Evolutionary conservation across 1,140 invertebrate genomes (phyloP).

Genomic region (Drosophila tani): DNA sequence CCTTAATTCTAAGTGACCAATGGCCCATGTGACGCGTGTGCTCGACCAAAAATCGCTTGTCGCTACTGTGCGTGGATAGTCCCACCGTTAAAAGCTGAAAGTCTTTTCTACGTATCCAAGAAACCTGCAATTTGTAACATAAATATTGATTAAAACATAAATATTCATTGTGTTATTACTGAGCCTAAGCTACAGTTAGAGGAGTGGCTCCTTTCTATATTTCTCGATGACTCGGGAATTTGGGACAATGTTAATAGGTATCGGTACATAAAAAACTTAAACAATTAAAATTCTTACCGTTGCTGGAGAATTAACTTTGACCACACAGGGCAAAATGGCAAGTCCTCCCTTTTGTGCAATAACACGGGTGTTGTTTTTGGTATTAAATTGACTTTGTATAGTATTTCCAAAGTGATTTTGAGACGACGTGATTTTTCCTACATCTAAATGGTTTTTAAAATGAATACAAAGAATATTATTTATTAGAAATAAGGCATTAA

Average conservation of each 20-base stretch:
- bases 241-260: no score
- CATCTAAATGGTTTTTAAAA: conserved; percentile 55
- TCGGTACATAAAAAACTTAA: no score
- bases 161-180: conserved; percentile 1
- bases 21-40: conserved; percentile 91
- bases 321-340: conserved; percentile 89
- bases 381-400: conserved; percentile 84
- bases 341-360: conserved; percentile 90
- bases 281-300: conserved; percentile 87
- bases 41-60: conserved; percentile 91
- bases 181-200: background rate
- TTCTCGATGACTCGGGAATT: no score
- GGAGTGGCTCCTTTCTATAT: no score
- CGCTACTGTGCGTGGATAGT: conserved; percentile 89
- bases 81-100: conserved; percentile 91
- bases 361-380: conserved; percentile 87
- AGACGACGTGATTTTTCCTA: conserved; percentile 75
- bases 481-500: background rate
- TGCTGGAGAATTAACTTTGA: conserved; percentile 89
- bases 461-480: background rate
- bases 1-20: conserved; percentile 91
- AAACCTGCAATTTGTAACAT: conserved; percentile 86
- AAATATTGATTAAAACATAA: background rate
- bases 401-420: conserved; percentile 80
- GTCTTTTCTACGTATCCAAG: conserved; percentile 89